Evolutionary conservation across 2,888 invertebrate genomes (phyloP), one percentile per base, ranked within the genome.

Genomic region (Drosophila hamatofila): DNA sequence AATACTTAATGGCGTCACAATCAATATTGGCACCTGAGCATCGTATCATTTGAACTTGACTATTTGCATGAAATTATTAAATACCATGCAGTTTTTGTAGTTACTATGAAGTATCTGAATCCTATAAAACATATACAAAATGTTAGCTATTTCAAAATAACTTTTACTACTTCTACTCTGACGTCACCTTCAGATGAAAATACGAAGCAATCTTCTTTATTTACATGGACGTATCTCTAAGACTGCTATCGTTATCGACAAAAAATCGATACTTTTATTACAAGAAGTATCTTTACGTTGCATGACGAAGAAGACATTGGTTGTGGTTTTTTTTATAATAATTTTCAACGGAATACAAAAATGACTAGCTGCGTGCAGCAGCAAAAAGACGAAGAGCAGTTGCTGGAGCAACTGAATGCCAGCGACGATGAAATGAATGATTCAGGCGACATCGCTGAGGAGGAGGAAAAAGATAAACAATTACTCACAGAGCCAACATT

Each of bases 331-430:
- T 65, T 35, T 61, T 63, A 60, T 41, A 57, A 72, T 51, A 69
- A 82, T 56, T 73, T 81, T 70, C 42, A 35, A 51, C 41, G 52
- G 52, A 65, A 18, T 25, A 39, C 25, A 49, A 81, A 78, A 77
- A 91, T 88, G 90, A 83, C 91, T 73, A 83, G 91, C 78, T 90
- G 90, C 79, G 58, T 90, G 64, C 80, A 83, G 75, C 84, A 90
- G 70, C 80, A 88, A 74, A 89, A 89, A 44, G 90, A 91, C n/a
- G 72, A 81, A 60, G 76, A 83, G 35, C 75, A 81, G 48, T 62
- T 88, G 65, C 61, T 82, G 55, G 75, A 83, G 12, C 80, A 81
- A 39, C 58, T 90, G 3, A 77, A 72, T 63, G 77, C 60, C 30
- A 83, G 82, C 49, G 85, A 89, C 51, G 72, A 85, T 21, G 90